Conservation (phyloP, 2,888 invertebrate genomes). For the Conchocele bisecta region DNA sequence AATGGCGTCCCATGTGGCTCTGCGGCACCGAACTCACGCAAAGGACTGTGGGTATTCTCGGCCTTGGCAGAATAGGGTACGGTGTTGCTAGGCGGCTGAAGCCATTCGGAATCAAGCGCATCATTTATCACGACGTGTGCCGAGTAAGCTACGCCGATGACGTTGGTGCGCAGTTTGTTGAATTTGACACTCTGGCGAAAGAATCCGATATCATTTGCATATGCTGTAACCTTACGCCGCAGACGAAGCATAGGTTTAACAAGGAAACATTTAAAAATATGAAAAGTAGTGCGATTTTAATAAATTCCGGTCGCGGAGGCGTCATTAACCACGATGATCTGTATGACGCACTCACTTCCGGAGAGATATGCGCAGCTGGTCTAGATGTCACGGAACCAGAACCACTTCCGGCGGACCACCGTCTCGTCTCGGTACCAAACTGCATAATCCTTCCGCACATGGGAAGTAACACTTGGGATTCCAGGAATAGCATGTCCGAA, state of each 20-base stretch:
- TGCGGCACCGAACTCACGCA: conserved; percentile 91
- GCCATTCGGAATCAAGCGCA: conserved; percentile 68
- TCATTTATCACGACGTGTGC: conserved; percentile 70
- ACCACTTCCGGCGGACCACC: conserved; percentile 91
- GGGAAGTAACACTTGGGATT: conserved; percentile 91
- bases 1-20: conserved; percentile 96
- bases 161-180: conserved; percentile 88
- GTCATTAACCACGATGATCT: conserved; percentile 90
- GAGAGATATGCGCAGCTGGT: conserved; percentile 91
- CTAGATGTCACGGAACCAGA: conserved; percentile 96
- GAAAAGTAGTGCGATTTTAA: conserved; percentile 92
- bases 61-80: conserved; percentile 81
- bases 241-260: conserved; percentile 91
- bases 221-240: conserved; percentile 89
- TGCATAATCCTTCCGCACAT: conserved; percentile 94
- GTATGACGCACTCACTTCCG: conserved; percentile 88
- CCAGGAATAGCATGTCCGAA: conserved; percentile 90
- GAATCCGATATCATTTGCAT: conserved; percentile 94
- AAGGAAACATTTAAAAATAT: conserved; percentile 90
- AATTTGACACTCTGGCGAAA: conserved; percentile 88
- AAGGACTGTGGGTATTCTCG: conserved; percentile 86
- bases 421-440: conserved; percentile 90
- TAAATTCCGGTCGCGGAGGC: conserved; percentile 90
- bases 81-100: conserved; percentile 72
- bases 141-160: conserved; percentile 80